Percentiles rank a stretch among this genome's conserved stretches.
These are phyloP conservation scores for Genyomyrus donnyi DNA, from an alignment of 2,113 vertebrate genomes.

Conservation along the genomic window DNA sequence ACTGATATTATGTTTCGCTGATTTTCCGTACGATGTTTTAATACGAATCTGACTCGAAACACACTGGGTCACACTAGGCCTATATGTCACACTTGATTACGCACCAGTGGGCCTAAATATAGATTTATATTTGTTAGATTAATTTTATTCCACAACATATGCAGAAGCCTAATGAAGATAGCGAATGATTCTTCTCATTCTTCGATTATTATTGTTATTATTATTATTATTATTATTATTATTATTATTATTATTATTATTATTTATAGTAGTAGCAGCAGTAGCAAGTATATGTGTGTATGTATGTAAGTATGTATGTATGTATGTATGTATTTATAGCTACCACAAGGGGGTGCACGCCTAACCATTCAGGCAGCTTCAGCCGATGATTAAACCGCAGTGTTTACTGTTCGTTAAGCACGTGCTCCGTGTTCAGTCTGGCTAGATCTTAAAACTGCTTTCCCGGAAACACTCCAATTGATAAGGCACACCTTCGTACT, in stretches of 20 bases:
- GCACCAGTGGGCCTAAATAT: background rate
- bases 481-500: background rate
- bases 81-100: background rate
- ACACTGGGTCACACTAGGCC: background rate
- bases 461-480: background rate
- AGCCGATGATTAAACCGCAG: background rate
- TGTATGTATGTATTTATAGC: background rate
- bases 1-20: background rate
- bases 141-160: background rate
- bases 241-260: background rate
- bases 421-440: background rate
- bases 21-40: background rate
- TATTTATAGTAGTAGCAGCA: background rate
- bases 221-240: background rate
- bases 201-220: background rate
- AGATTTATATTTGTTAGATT: background rate
- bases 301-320: background rate
- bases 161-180: background rate
- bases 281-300: background rate
- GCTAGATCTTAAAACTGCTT: background rate
- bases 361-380: background rate
- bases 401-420: background rate
- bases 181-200: background rate
- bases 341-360: background rate
- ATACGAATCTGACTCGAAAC: background rate